Base-by-base conservation (phyloP, 2,113 vertebrate genomes). In the Coturnix japonica region DNA sequence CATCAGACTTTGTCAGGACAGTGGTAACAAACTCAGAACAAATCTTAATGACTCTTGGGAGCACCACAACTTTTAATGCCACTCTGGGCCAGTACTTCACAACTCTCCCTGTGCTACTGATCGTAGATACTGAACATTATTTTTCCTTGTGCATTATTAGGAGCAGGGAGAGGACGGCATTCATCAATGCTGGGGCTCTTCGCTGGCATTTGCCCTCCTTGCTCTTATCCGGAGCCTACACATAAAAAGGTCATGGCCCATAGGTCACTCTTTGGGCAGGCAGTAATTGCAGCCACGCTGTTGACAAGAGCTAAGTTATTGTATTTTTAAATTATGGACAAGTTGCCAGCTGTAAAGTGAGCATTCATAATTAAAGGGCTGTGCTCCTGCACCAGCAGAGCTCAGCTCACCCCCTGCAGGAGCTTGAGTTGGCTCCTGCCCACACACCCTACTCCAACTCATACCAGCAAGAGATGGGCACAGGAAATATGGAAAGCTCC, bases 21-120 rank as follows among this genome's bases (percentile, higher is more conserved):
- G 59, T 54, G 14, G 22, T 51, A 26, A 41, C 35, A 85, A 89
- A 33, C 1, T 31, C 59, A 46, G 82, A 35, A 22, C 7, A 43
- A 47, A 18, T 19, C 18, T 28, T 14, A 28, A n/a, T 41, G 33
- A 54, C 51, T 6, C 2, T 2, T 16, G 49, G 26, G 37, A 82
- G 8, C 22, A 7, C 37, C 7, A 11, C 60, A 51, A 41, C 7
- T 60, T 72, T 26, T 30, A 69, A n/a, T 7, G 7, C 11, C 26
- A 30, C 54, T 70, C 21, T 59, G 67, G 60, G 67, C 49, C 31
- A 54, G 37, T 59, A 41, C 41, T 16, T 79, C 63, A 14, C 63
- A 39, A 15, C 47, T 49, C 53, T 60, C 39, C 53, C 4, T 13
- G 0, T 22, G 28, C 53, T 46, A 0, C 57, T 31, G 61, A 1